These are phyloP conservation scores for Merops nubicus DNA, from an alignment of 2,113 vertebrate genomes.

Conservation along the genomic window DNA sequence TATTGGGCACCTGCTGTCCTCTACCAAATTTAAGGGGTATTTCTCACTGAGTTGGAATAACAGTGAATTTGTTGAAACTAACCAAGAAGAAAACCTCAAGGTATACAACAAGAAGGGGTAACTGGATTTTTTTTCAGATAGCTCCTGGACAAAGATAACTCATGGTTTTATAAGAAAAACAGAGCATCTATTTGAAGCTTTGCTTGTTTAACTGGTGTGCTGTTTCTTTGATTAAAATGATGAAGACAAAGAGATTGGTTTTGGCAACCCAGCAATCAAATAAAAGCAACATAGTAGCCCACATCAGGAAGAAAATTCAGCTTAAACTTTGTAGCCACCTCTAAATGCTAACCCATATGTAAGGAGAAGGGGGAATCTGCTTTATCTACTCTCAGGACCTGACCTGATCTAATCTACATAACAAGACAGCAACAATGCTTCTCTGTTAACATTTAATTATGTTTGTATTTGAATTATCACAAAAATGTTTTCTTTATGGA, in stretches of 20 bases:
- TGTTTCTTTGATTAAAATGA: neutral
- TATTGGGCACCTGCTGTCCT: neutral
- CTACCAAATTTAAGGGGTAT: neutral
- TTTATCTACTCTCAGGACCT: neutral
- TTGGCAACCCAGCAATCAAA: neutral
- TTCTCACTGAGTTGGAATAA: neutral
- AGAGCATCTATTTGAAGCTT: neutral
- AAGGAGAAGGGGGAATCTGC: neutral
- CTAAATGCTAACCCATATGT: neutral
- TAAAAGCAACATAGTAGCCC: neutral
- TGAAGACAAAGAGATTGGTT: neutral
- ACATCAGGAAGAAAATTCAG: neutral
- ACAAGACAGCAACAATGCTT: neutral
- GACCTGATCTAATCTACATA: neutral
- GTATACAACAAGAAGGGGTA: neutral
- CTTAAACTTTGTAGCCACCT: neutral
- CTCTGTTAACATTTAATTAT: neutral
- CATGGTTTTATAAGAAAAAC: neutral
- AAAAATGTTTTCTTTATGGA: neutral
- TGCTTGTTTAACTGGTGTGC: neutral
- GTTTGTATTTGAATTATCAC: neutral
- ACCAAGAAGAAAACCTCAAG: accelerated
- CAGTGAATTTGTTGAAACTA: neutral
- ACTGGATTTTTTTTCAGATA: neutral
- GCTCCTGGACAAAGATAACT: neutral